A percentile compares a stretch with the other conserved stretches of the same genome.
These are phyloP conservation scores for Dinomys branickii DNA, from an alignment of 2,113 vertebrate genomes.

Conservation along the genomic window DNA sequence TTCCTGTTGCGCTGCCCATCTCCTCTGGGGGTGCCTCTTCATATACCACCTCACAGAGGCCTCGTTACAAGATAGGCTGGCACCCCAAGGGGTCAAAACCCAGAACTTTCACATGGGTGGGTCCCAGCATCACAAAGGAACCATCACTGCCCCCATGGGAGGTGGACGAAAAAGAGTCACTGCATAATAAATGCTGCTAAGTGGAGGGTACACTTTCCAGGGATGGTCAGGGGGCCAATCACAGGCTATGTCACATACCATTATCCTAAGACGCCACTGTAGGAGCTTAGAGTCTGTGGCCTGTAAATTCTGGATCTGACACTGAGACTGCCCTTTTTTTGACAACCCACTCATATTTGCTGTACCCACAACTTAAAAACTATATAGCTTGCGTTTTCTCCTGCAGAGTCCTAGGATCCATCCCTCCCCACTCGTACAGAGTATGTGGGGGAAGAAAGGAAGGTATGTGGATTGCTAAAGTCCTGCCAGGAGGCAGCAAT, in stretches of 20 bases:
- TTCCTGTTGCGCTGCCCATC: not conserved
- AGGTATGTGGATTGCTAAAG: not conserved
- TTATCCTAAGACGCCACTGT: not conserved
- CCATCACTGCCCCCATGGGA: not conserved
- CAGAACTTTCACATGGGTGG: not conserved
- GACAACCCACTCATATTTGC: not conserved
- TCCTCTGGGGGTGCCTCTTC: not conserved
- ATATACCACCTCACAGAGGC: not conserved
- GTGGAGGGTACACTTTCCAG: not conserved
- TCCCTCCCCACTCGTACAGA: not conserved
- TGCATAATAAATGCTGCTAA: too few relatives aligned
- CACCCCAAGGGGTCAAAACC: not conserved
- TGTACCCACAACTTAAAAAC: constrained; percentile 13
- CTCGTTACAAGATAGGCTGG: not conserved
- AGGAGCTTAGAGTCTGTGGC: not conserved
- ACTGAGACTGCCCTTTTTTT: not conserved
- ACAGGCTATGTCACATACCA: not conserved
- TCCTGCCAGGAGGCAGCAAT: not conserved
- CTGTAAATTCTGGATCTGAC: not conserved
- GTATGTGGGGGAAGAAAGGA: not conserved
- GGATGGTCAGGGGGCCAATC: not conserved
- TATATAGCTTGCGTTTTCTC: not conserved
- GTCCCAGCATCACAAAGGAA: not conserved
- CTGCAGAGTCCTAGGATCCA: not conserved
- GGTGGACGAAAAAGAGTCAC: not conserved